Evolutionary conservation across 2,888 invertebrate genomes (phyloP), one percentile per base, ranked within the genome.

Genomic region (Plagiodera versicolora): DNA sequence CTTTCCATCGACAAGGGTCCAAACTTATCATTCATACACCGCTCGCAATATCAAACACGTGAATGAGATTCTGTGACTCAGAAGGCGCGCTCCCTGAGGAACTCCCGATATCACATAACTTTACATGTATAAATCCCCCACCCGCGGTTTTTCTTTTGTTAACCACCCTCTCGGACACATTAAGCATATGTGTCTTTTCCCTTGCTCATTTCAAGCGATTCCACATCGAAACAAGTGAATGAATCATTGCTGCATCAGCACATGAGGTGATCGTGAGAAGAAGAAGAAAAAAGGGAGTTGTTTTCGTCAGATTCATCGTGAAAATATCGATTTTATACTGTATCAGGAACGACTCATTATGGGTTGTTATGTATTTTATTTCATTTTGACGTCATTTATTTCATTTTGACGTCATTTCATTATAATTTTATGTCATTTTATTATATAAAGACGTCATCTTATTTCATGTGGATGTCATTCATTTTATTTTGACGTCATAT

Each of bases 121-220:
- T 72, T 68, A 71, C 72, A 72, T 70, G 63, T 61, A 53, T 16
- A n/a, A 8, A 32, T 24, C 56, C 53, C 59, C 57, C 61, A 46
- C 63, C 59, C 60, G 14, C 47, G 18, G 56, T 56, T 55, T 20
- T 58, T 51, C 66, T 58, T 60, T 66, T 66, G 66, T 66, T 64
- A 58, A 64, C 57, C 70, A 68, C 69, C 65, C 68, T 65, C 65
- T 61, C 61, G 66, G 74, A 74, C 73, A 66, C 74, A 74, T 75
- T 76, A 74, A 76, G 70, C 75, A 75, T 76, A 75, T 76, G 76
- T 74, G 76, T 73, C 72, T 74, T 74, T 53, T 75, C 72, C 74
- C 72, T 68, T 61, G 61, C 65, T 63, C 68, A 56, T 66, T 65
- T 64, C 60, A 58, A n/a, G 47, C 58, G 51, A 58, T 60, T 20